Evolutionary conservation across 2,888 invertebrate species (phyloP), one percentile per base, ranked within the genome.

Genomic region (Volucella bombylans): DNA sequence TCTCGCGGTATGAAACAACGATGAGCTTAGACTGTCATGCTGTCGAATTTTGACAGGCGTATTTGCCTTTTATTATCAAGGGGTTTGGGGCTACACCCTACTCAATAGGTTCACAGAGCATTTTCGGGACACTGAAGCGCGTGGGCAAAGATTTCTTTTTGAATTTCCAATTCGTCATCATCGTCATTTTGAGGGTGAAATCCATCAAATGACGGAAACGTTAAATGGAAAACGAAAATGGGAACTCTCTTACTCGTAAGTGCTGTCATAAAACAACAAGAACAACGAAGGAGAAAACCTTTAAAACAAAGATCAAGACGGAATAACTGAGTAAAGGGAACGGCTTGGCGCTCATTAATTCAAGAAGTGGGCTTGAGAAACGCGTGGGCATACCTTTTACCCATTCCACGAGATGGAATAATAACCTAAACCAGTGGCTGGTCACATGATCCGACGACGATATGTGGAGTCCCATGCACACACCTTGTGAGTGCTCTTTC

Each of bases 331-430:
- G 23, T 31, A 62, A 62, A 72, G 72, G 72, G 72, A 54, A 72
- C 72, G 72, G 54, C 61, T 41, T 43, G 47, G 38, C 15, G 45
- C 52, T 76, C 76, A 81, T 81, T 81, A 81, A 81, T 71, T 81
- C 76, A 74, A 81, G 57, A 76, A 69, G 81, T 81, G 76, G 76
- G 81, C 76, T 65, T 55, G 49, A 68, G 68, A 81, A 81, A 55
- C 41, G 80, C 81, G 81, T 81, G 69, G 81, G 81, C 81, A 57
- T 76, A 64, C 57, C 50, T 62, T 74, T 67, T 10, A 12, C 18
- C 43, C 54, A 11, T 62, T 77, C 39, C 50, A 72, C 55, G 38
- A 57, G 38, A 41, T 12, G 23, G 57, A 45, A 49, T 61, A 73
- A 67, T 61, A 80, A 61, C 59, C 67, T 31, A 2, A 31, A 31